Percentiles rank a stretch among this genome's conserved stretches.
phyloP scores from a whole-genome alignment of 1,140 invertebrate species.

The Drosophila micromelanica region DNA sequence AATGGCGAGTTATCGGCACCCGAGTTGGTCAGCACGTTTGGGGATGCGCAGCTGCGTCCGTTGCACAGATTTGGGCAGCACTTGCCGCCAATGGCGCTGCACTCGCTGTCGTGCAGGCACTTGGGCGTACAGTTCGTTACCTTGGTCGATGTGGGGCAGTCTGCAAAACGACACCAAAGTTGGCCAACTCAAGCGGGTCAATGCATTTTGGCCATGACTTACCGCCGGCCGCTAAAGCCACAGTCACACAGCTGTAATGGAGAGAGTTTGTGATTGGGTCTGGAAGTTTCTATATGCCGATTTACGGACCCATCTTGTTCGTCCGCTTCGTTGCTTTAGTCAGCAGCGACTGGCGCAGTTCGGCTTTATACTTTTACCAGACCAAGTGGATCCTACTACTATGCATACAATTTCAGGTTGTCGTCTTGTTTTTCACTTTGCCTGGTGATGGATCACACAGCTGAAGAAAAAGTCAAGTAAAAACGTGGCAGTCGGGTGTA shows the following conservation, averaged over 20 bases:
- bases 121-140: conserved; percentile 88
- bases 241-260: conserved; percentile 33
- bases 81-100: conserved; percentile 86
- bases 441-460: conserved; percentile 40
- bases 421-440: conserved; percentile 43
- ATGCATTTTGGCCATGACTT: conserved; percentile 41
- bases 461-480: conserved; percentile 10
- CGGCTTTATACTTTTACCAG: conserved; percentile 62
- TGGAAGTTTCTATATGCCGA: not conserved
- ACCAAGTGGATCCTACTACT: conserved; percentile 39
- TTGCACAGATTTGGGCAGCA: conserved; percentile 90
- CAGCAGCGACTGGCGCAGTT: conserved; percentile 53
- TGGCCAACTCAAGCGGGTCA: not conserved
- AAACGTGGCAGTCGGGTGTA: not conserved
- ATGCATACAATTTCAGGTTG: conserved; percentile 63
- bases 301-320: conserved; percentile 63
- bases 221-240: conserved; percentile 63
- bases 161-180: conserved; percentile 39
- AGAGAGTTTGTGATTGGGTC: not conserved
- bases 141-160: conserved; percentile 87
- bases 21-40: conserved; percentile 82
- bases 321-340: conserved; percentile 64
- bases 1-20: conserved; percentile 68
- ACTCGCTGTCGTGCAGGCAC: conserved; percentile 88
- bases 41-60: conserved; percentile 87